Conservation (phyloP, 2,113 vertebrate genomes). For the Lycaon pictus region DNA sequence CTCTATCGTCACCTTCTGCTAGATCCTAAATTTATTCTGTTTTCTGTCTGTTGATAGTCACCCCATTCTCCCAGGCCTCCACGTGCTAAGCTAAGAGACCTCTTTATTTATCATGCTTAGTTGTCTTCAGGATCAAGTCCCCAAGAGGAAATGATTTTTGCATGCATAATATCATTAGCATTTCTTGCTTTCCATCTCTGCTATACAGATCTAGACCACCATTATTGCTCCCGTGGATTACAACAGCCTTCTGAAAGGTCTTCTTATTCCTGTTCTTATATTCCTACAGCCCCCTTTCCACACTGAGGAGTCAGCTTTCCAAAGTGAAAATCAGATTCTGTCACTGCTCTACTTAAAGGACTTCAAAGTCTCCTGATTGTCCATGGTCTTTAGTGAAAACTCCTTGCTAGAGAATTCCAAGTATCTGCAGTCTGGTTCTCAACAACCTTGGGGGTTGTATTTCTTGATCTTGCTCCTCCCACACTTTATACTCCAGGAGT, state of each 20-base stretch:
- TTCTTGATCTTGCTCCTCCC: neutral
- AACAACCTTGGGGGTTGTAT: neutral
- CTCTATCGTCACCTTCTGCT: neutral
- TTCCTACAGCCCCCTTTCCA: neutral
- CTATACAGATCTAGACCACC: neutral
- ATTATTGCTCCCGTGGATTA: neutral
- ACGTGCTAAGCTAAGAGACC: neutral
- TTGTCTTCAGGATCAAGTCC: neutral
- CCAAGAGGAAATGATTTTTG: neutral
- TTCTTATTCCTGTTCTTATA: neutral
- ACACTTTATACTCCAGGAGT: neutral
- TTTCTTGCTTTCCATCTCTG: neutral
- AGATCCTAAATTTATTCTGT: neutral
- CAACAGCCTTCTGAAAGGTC: neutral
- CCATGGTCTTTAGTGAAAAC: neutral
- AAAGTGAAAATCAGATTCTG: neutral
- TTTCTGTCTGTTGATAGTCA: neutral
- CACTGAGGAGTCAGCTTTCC: neutral
- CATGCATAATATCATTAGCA: neutral
- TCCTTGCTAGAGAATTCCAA: neutral
- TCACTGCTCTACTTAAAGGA: neutral
- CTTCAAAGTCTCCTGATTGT: neutral
- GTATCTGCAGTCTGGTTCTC: neutral
- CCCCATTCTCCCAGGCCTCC: neutral
- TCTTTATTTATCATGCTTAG: neutral